phyloP scores from a whole-genome alignment of 2,113 vertebrate genomes.

The Podocnemis expansa region DNA sequence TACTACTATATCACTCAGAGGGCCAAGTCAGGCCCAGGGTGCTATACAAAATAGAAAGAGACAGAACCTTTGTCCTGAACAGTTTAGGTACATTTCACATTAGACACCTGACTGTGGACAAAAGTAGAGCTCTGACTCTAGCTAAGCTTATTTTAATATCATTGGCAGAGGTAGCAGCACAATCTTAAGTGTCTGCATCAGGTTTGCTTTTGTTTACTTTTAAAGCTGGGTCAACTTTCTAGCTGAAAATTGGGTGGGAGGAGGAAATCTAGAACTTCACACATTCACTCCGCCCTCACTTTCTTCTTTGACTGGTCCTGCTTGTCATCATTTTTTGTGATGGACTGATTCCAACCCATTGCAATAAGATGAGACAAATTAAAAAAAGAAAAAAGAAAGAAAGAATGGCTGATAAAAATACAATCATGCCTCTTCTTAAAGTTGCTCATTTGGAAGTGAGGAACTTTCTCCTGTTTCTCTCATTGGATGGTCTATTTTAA shows the following conservation, averaged over 20 bases:
- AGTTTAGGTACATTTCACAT: not conserved
- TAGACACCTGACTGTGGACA: too few species aligned
- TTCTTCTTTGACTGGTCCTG: not conserved
- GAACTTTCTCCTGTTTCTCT: not conserved
- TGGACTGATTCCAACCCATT: not conserved
- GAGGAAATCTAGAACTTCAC: not conserved
- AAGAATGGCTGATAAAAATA: not conserved
- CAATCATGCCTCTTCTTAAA: not conserved
- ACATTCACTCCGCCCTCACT: not conserved
- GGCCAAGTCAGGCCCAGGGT: constrained; percentile 28
- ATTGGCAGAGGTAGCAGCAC: not conserved
- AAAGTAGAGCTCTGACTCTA: too few species aligned
- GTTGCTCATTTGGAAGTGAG: not conserved
- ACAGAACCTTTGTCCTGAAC: not conserved
- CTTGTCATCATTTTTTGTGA: not conserved
- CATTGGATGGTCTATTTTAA: accelerated
- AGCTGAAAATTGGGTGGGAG: not conserved
- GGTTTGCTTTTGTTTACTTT: not conserved
- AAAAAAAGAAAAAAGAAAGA: not conserved
- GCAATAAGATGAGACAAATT: not conserved
- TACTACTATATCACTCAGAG: constrained; percentile 2
- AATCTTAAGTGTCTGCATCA: accelerated
- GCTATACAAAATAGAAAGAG: not conserved
- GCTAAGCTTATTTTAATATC: not conserved
- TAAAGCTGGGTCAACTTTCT: not conserved